Evolutionary conservation across 53 echinoderm and acorn worm species (phyloP).

Genomic region (Patiria pectinifera): DNA sequence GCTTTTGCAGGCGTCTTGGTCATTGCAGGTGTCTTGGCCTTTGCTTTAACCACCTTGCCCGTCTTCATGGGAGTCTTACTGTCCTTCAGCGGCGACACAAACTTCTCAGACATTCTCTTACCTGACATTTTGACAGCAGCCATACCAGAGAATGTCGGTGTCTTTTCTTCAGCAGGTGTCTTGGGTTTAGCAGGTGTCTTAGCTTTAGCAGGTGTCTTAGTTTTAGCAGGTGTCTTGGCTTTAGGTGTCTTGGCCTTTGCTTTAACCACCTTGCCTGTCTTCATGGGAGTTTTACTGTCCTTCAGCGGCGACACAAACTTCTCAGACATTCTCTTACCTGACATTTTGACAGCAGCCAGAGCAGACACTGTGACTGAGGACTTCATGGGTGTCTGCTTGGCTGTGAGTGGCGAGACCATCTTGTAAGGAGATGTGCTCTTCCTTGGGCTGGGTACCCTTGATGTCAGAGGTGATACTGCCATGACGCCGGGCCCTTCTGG

Average conservation of each 20-base stretch:
- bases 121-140: slow-evolving; percentile 57
- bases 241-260: slow-evolving; percentile 38
- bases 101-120: slow-evolving; percentile 48
- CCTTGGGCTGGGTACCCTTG: slow-evolving; percentile 75
- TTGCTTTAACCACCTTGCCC: slow-evolving; percentile 22
- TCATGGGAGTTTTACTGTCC: slow-evolving; percentile 62
- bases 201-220: slow-evolving; percentile 71
- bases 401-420: slow-evolving; percentile 64
- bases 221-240: slow-evolving; percentile 44
- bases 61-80: slow-evolving; percentile 68
- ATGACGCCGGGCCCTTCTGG: slow-evolving; percentile 93
- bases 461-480: slow-evolving; percentile 81
- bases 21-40: slow-evolving; percentile 65
- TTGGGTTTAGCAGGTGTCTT: slow-evolving; percentile 15
- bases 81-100: slow-evolving; percentile 66
- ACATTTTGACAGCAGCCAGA: slow-evolving; percentile 22
- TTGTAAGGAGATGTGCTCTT: slow-evolving; percentile 92
- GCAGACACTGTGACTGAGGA: slow-evolving; percentile 37
- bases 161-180: slow-evolving; percentile 26
- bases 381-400: slow-evolving; percentile 61
- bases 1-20: slow-evolving; percentile 60
- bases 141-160: too few relatives aligned
- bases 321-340: slow-evolving; percentile 41
- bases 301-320: slow-evolving; percentile 76
- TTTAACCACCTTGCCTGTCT: slow-evolving; percentile 36